Evolutionary conservation across 1,140 invertebrate genomes (phyloP).

Genomic region (Drepana arcuata): DNA sequence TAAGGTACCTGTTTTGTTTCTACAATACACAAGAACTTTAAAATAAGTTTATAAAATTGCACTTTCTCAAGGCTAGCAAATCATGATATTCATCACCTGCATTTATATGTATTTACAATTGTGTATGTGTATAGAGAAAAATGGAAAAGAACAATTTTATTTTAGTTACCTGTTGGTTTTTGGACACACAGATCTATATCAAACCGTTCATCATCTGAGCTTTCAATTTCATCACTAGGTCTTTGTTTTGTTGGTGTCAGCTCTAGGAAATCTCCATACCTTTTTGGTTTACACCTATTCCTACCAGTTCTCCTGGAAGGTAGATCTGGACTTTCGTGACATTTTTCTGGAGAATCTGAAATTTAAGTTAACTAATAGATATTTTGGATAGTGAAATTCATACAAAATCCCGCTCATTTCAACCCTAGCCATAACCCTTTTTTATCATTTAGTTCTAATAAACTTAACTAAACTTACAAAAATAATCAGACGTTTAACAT

Average conservation of each 20-base stretch:
- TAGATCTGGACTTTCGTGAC: not conserved
- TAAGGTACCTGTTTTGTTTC: not conserved
- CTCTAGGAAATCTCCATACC: conserved; percentile 47
- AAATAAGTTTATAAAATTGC: not conserved
- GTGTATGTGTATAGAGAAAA: not conserved
- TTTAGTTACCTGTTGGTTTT: conserved; percentile 43
- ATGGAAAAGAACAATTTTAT: not conserved
- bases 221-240: conserved; percentile 4
- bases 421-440: too few species aligned
- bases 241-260: conserved; percentile 32
- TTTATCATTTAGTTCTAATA: too few species aligned
- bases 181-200: too few species aligned
- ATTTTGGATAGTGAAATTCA: too few species aligned
- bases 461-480: too few species aligned
- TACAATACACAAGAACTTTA: not conserved
- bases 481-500: too few species aligned
- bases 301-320: conserved; percentile 37
- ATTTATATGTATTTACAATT: conserved; percentile 1
- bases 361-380: too few species aligned
- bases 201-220: conserved; percentile 23
- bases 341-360: too few species aligned
- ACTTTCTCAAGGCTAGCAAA: not conserved
- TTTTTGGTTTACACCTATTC: conserved; percentile 43
- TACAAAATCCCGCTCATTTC: too few species aligned
- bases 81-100: not conserved